Base-by-base conservation (phyloP, 2,888 invertebrate genomes). In the Odontocolon sp. region DNA sequence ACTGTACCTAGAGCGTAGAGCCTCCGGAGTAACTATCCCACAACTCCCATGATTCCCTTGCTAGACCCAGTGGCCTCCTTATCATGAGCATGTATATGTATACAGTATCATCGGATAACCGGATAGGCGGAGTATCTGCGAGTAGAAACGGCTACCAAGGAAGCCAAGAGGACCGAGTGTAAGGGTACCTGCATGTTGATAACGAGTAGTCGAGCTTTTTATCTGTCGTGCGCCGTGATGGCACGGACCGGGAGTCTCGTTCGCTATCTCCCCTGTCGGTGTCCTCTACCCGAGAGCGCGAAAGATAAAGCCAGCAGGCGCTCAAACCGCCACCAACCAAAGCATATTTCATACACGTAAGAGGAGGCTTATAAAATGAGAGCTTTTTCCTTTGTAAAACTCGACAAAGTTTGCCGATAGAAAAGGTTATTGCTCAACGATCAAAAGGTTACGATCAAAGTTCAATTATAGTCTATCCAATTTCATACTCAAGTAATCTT, bases 101-200 rank as follows among this genome's bases (percentile, higher is more conserved):
- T 40, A 40, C 26, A 40, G 40, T 56, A 54, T 52, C 50, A 54
- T 6, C 54, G 28, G 54, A 56, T 28, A 31, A 66, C 40, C 8
- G 26, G 6, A 16, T 68, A 52, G 59, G 21, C 26, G 45, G 50
- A 52, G 69, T 56, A 50, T 47, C 11, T 31, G 33, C 61, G 18
- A 18, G 54, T 4, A 3, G 36, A 33, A 47, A 47, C 36, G n/a
- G 26, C 40, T 66, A 28, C 59, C 21, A 33, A 50, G 64, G 67
- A 50, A 68, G 76, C 76, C 52, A 57, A 67, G 67, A 63, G 56
- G 70, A 64, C 54, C 45, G 38, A 59, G 73, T 71, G 77, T 72
- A 78, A 80, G 80, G 80, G 78, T 81, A 80, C 81, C 80, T 78
- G 80, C 81, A 78, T 77, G 61, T 56, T 77, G 81, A 81, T 81